phyloP scores from a whole-genome alignment of 2,797 vertebrate genomes.

The Fratercula arctica region DNA sequence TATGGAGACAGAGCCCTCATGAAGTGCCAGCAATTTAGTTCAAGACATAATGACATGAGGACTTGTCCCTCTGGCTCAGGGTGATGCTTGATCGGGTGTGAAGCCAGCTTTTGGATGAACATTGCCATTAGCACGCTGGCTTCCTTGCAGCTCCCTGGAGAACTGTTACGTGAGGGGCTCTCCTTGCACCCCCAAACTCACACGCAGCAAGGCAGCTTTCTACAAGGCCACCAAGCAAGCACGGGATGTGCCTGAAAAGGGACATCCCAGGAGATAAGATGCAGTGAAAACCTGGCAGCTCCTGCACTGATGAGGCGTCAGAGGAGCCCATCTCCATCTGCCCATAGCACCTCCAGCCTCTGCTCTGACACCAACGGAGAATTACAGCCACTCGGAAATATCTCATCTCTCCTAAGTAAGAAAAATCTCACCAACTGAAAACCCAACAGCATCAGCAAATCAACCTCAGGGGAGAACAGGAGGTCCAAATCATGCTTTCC shows the following conservation, averaged over 20 bases:
- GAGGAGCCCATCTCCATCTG: fast-evolving
- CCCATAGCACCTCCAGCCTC: neutral
- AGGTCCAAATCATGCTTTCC: neutral
- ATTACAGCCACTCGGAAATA: neutral
- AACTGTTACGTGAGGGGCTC: neutral
- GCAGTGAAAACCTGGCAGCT: neutral
- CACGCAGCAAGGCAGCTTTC: neutral
- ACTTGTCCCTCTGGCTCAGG: constrained; percentile 46
- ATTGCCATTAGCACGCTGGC: neutral
- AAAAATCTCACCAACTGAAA: neutral
- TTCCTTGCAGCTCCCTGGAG: neutral
- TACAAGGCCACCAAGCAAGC: neutral
- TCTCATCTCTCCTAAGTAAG: neutral
- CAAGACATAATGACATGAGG: constrained; percentile 44
- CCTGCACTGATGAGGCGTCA: neutral
- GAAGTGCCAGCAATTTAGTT: constrained; percentile 48
- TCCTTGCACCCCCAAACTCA: neutral
- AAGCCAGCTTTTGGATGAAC: constrained; percentile 3
- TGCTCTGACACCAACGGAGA: fast-evolving
- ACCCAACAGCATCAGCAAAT: neutral
- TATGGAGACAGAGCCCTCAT: neutral
- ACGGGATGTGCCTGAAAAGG: neutral
- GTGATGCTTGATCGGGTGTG: constrained; percentile 54
- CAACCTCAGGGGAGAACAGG: neutral
- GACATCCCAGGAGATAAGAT: neutral